phyloP scores from a whole-genome alignment of 2,113 vertebrate species.

The Notothenia rossii region DNA sequence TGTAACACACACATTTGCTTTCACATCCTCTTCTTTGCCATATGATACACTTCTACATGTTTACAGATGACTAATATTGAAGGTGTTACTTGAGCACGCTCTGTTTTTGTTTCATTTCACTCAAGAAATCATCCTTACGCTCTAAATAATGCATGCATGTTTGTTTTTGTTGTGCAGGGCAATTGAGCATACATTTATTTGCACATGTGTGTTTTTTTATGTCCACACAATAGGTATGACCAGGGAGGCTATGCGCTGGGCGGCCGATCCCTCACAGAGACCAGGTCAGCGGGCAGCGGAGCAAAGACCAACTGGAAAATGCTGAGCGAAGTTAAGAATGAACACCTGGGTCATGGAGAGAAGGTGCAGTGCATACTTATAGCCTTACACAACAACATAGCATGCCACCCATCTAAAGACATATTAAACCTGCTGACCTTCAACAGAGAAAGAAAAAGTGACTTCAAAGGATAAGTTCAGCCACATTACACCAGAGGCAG shows the following conservation, averaged over 20 bases:
- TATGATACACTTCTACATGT: not conserved
- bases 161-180: not conserved
- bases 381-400: not conserved
- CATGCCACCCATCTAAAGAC: not conserved
- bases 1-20: not conserved
- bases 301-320: slow-evolving; percentile 89
- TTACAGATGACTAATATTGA: slow-evolving; percentile 25
- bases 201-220: slow-evolving; percentile 12
- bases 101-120: slow-evolving; percentile 46
- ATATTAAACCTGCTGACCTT: not conserved
- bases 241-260: slow-evolving; percentile 84
- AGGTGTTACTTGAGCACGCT: slow-evolving; percentile 20
- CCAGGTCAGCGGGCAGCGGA: slow-evolving; percentile 64
- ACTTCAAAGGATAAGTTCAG: not conserved
- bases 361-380: slow-evolving; percentile 83
- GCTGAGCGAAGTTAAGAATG: slow-evolving; percentile 86
- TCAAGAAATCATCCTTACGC: slow-evolving; percentile 16
- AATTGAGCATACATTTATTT: slow-evolving; percentile 6
- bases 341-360: slow-evolving; percentile 90
- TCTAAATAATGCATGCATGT: slow-evolving; percentile 28
- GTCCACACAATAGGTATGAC: slow-evolving; percentile 86
- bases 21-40: not conserved
- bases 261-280: slow-evolving; percentile 87
- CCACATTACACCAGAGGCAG: not conserved
- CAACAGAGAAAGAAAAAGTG: not conserved